Percentiles rank a stretch among this genome's conserved stretches.
Evolutionary conservation across 1,140 invertebrate species (phyloP).

Genomic region (Prorops nasuta): DNA sequence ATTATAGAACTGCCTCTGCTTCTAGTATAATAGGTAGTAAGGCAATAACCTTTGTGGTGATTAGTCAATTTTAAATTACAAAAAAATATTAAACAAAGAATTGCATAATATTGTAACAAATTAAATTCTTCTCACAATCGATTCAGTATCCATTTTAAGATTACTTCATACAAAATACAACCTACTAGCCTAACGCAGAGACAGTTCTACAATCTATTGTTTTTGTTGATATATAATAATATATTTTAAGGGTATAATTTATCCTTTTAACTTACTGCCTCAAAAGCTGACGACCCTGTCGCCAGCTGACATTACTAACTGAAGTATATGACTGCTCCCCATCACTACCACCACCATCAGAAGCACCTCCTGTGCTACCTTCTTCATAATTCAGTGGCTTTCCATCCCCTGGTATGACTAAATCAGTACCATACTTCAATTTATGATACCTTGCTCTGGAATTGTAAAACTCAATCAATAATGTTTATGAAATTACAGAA

Average conservation of each 20-base stretch:
- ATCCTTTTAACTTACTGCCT: conserved; percentile 82
- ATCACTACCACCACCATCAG: conserved; percentile 66
- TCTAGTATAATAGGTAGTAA: no score
- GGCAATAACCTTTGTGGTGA: no score
- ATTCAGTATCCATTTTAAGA: no score
- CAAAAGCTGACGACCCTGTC: conserved; percentile 90
- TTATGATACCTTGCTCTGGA: conserved; percentile 89
- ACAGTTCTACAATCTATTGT: no score
- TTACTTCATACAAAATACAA: no score
- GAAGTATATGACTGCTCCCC: conserved; percentile 72
- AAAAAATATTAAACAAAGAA: neutral
- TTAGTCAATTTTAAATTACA: no score
- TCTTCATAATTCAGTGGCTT: conserved; percentile 78
- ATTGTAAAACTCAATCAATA: conserved; percentile 17
- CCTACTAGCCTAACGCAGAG: no score
- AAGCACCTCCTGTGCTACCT: conserved; percentile 54
- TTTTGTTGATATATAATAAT: neutral
- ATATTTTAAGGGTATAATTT: no score
- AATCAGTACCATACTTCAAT: conserved; percentile 92
- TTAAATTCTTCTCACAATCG: no score
- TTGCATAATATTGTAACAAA: no score
- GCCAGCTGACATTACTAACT: conserved; percentile 84
- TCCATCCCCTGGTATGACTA: conserved; percentile 80
- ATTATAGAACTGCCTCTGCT: no score
- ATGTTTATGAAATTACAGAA: no score